A percentile compares a stretch with the other conserved stretches of the same genome.
Conservation (phyloP, 2,797 vertebrate genomes). For the Rhinoraja longicauda region DNA sequence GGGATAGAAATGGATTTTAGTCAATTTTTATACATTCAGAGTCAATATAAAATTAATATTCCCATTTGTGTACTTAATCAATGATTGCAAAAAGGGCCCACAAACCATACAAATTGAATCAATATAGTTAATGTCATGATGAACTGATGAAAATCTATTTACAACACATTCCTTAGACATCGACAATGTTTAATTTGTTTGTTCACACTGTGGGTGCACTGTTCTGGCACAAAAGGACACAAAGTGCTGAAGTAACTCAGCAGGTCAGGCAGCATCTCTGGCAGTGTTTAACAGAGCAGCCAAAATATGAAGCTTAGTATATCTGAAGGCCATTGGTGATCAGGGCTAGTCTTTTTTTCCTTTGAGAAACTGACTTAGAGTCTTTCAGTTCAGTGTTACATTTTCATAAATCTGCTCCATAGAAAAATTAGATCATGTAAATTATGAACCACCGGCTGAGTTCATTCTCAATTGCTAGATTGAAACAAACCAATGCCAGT, state of each 20-base stretch:
- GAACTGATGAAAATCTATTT: neutral
- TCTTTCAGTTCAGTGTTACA: neutral
- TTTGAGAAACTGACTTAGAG: constrained; percentile 5
- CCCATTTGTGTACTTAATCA: neutral
- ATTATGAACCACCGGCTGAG: neutral
- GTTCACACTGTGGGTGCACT: too few relatives aligned
- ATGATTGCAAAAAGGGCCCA: neutral
- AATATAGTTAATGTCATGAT: neutral
- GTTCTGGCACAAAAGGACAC: too few relatives aligned
- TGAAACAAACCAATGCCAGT: neutral
- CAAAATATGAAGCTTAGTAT: neutral
- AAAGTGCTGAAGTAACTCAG: too few relatives aligned
- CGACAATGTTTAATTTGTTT: neutral
- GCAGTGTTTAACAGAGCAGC: neutral
- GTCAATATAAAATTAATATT: neutral
- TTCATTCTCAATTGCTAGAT: neutral
- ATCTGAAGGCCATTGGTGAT: neutral
- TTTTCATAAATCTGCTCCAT: neutral
- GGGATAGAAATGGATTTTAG: too few relatives aligned
- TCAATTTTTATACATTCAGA: neutral
- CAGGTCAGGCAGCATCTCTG: neutral
- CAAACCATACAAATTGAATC: neutral
- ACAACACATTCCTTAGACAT: neutral
- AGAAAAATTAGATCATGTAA: neutral
- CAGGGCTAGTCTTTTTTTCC: neutral